phyloP scores from a whole-genome alignment of 2,888 invertebrate species.

The Lissocephala sabroskyi region DNA sequence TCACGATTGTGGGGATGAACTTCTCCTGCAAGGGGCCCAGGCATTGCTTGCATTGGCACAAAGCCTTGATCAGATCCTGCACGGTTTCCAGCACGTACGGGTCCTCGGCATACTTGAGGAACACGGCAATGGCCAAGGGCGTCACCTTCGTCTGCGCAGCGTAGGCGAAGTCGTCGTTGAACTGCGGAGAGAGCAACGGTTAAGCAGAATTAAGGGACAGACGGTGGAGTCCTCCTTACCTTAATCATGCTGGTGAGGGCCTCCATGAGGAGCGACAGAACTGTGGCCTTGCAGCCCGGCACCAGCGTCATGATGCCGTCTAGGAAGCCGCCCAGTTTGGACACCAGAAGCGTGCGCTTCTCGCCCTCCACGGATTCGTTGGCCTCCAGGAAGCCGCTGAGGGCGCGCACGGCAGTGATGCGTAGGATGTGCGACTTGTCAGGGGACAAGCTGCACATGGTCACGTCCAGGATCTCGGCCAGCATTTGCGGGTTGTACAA shows the following conservation, averaged over 20 bases:
- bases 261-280: constrained; percentile 74
- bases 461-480: constrained; percentile 67
- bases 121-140: constrained; percentile 79
- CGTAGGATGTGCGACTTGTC: constrained; percentile 69
- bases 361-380: constrained; percentile 73
- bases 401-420: constrained; percentile 68
- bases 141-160: constrained; percentile 77
- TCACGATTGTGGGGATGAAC: constrained; percentile 78
- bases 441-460: constrained; percentile 61
- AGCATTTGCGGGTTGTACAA: constrained; percentile 70
- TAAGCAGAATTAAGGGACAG: not conserved
- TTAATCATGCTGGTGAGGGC: constrained; percentile 74
- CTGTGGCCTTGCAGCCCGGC: constrained; percentile 73
- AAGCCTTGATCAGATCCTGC: constrained; percentile 78
- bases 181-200: constrained; percentile 64
- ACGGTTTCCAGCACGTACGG: constrained; percentile 77
- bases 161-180: constrained; percentile 78
- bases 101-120: constrained; percentile 79
- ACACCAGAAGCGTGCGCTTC: constrained; percentile 70
- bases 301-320: constrained; percentile 73
- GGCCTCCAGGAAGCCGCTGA: constrained; percentile 72
- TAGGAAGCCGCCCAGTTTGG: constrained; percentile 74
- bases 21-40: constrained; percentile 77
- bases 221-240: constrained; percentile 57
- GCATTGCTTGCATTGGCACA: constrained; percentile 77